Base-by-base conservation (phyloP, 2,797 vertebrate genomes). In the Protosalanx chinensis region DNA sequence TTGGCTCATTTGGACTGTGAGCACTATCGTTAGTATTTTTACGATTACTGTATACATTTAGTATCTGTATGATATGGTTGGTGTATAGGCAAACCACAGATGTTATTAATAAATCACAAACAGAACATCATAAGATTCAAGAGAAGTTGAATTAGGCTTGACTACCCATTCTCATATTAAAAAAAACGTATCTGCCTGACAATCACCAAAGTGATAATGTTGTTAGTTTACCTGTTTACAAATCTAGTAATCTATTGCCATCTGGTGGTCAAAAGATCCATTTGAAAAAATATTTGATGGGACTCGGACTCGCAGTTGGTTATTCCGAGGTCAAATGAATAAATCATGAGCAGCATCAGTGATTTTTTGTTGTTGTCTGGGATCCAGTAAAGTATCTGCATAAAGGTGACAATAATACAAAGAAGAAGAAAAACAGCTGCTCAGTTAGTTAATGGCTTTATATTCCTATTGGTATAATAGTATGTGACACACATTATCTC, bases 361-460 rank as follows among this genome's bases (percentile, higher is more conserved):
- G 41, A 12, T 46, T 46, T 46, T 46, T 46, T 10, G 23, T 41
- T 46, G 2, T 58, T 58, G 53, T n/a, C n/a, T 58, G 56, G 56
- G 56, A 58, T 15, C 23, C 56, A 58, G 3, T n/a, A 46, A 46
- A 2, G 41, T 8, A 46, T 46, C 29, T 20, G 16, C 49, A n/a
- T 33, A 32, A 32, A 33, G 16, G n/a, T 46, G 12, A 46, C 41
- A 8, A 3, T 29, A 29, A 37, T 56, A 18, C 4, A 60, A 61
- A 67, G 79, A 78, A 32, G 53, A 81, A n/a, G 23, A 61, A 80
- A 72, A 76, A 46, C 51, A 75, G 29, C 76, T 70, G 67, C 63
- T 72, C 33, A 41, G 76, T 86, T 65, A 79, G 73, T 72, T 80
- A 79, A 91, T 91, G 88, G 88, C 90, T 91, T 91, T 88, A 87